Evolutionary conservation across 2,797 vertebrate species (phyloP), one percentile per base, ranked within the genome.

Genomic region (Poeciliopsis gracilis): DNA sequence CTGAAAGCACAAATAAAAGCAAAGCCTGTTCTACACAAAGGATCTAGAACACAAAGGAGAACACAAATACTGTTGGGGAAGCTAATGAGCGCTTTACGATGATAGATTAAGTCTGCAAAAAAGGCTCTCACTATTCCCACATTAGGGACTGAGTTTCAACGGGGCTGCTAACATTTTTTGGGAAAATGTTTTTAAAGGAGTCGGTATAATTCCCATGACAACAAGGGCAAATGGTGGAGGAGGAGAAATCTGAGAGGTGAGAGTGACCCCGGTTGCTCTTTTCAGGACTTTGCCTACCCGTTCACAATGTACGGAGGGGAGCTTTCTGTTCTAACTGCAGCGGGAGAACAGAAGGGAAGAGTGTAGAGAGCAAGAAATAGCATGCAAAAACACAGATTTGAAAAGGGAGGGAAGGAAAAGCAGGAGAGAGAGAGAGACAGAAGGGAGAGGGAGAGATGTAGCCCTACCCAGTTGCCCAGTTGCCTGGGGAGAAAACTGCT

Each of bases 401-500:
- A 80, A 81, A 86, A 83, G 74, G 77, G 79, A 85, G 86, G 85
- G 88, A 82, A 82, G 71, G 74, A 72, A 77, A 80, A 80, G 87
- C 61, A 66, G 51, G 72, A 59, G 72, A 59, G 85, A 71, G 81
- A 63, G 79, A 61, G 79, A 53, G 82, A 72, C 63, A 72, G 73
- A 83, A 76, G 79, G 78, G 82, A 70, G 87, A 73, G 86, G 77
- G 87, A 84, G 87, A 75, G 86, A 84, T 84, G 86, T 84, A 93
- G 92, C 94, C 92, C 94, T 92, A 94, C 94, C 93, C 92, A 94
- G 94, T 94, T 95, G 95, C 94, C 93, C 92, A 94, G 94, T 94
- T 95, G 95, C 94, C 94, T 95, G 92, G 94, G 92, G 94, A 95
- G 94, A 94, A 94, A 93, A 94, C 93, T 92, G 91, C 85, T 93